These are phyloP conservation scores for Dipodomys stephensi DNA, from an alignment of 2,113 vertebrate genomes.

Conservation along the genomic window DNA sequence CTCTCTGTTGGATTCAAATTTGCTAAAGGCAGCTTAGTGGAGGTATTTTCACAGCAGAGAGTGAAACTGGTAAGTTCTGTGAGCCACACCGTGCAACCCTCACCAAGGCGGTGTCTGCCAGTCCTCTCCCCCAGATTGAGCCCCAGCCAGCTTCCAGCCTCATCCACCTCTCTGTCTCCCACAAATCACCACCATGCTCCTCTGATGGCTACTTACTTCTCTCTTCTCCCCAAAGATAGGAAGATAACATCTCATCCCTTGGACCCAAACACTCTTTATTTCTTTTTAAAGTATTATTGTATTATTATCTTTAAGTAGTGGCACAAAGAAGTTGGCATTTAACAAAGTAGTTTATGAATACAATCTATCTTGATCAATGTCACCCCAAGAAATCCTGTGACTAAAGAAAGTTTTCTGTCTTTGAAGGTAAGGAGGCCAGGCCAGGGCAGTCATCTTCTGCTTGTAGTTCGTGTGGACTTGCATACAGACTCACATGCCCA, in stretches of 20 bases:
- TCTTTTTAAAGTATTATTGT: not conserved
- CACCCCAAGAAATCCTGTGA: not conserved
- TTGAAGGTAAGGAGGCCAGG: not conserved
- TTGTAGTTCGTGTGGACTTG: not conserved
- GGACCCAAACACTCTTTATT: not conserved
- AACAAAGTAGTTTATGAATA: no score
- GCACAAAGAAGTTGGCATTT: no score
- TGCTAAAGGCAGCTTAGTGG: conserved; percentile 22
- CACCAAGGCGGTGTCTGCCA: not conserved
- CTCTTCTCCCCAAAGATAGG: not conserved
- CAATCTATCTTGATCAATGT: no score
- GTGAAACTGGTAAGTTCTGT: no score
- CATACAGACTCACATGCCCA: not conserved
- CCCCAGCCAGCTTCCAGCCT: not conserved
- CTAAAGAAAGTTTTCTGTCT: not conserved
- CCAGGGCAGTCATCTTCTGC: not conserved
- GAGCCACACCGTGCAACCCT: no score
- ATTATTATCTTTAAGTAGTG: no score
- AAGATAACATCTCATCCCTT: not conserved
- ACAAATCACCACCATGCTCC: not conserved
- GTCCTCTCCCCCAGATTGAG: conserved; percentile 44
- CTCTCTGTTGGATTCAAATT: conserved; percentile 56
- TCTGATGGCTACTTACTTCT: not conserved
- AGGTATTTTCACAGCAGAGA: conserved; percentile 30
- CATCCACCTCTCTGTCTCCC: not conserved